Conservation (phyloP, 2,113 vertebrate species). For the Hippocampus mohnikei region DNA sequence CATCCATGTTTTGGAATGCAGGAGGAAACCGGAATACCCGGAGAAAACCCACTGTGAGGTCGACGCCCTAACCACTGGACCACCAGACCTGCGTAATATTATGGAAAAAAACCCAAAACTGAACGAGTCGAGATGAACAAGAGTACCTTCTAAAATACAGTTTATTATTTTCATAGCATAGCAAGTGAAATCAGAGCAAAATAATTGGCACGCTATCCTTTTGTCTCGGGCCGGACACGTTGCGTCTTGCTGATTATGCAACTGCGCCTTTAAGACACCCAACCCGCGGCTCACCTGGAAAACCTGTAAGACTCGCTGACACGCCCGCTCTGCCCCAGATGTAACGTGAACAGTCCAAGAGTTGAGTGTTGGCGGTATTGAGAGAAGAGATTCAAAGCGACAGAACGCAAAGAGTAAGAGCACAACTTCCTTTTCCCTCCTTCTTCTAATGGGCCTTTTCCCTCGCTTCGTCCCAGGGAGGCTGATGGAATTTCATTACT, state of each 20-base stretch:
- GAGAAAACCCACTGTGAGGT: no score
- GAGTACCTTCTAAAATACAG: not conserved
- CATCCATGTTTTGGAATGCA: no score
- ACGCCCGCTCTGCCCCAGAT: conserved; percentile 24
- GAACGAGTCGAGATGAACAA: no score
- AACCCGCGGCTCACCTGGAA: not conserved
- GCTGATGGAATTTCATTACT: conserved; percentile 64
- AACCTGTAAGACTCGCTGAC: conserved; percentile 57
- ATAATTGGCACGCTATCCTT: no score
- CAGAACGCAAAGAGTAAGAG: conserved; percentile 57
- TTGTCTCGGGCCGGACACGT: no score
- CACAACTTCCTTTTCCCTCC: conserved; percentile 34
- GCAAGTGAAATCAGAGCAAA: no score
- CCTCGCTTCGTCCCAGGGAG: conserved; percentile 32
- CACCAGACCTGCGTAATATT: no score
- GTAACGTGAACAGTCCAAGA: not conserved
- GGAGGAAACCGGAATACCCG: no score
- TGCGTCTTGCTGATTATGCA: not conserved
- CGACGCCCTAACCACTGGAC: no score
- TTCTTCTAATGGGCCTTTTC: conserved; percentile 40
- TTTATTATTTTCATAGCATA: not conserved
- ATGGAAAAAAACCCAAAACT: no score
- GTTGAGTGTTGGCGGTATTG: not conserved
- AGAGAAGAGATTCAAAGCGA: conserved; percentile 29
- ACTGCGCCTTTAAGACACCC: conserved; percentile 6